phyloP scores from a whole-genome alignment of 2,888 invertebrate species.

The Rhyacophila evoluta region DNA sequence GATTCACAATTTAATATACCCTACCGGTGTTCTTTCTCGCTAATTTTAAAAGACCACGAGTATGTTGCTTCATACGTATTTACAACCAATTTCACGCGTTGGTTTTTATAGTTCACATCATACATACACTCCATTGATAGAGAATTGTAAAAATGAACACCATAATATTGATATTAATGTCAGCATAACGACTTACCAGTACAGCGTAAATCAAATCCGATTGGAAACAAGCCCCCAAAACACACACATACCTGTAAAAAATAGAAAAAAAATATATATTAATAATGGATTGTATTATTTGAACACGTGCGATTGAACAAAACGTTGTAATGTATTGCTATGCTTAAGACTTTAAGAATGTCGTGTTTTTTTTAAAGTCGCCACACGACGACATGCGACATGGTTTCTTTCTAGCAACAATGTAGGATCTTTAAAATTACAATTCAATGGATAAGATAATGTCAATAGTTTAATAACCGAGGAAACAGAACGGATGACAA shows the following conservation, averaged over 20 bases:
- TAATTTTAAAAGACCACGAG: neutral
- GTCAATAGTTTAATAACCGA: too few relatives aligned
- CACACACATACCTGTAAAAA: neutral
- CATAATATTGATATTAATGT: neutral
- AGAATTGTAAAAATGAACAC: neutral
- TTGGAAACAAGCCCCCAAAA: neutral
- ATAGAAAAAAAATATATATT: neutral
- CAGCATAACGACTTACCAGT: neutral
- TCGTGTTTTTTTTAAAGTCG: too few relatives aligned
- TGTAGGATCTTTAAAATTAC: too few relatives aligned
- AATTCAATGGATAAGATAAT: too few relatives aligned
- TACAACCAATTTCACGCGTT: neutral
- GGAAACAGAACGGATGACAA: too few relatives aligned
- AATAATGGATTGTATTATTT: neutral
- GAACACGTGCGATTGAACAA: neutral
- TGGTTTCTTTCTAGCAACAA: too few relatives aligned
- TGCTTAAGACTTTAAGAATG: too few relatives aligned
- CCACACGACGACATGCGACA: too few relatives aligned
- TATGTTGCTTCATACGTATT: neutral
- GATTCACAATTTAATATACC: neutral
- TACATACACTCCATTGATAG: neutral
- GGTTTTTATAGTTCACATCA: neutral
- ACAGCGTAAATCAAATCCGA: neutral
- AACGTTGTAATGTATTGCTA: too few relatives aligned
- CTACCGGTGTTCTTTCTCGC: neutral